Evolutionary conservation across 1,140 invertebrate genomes (phyloP).

Genomic region (Papilio aristodemus): DNA sequence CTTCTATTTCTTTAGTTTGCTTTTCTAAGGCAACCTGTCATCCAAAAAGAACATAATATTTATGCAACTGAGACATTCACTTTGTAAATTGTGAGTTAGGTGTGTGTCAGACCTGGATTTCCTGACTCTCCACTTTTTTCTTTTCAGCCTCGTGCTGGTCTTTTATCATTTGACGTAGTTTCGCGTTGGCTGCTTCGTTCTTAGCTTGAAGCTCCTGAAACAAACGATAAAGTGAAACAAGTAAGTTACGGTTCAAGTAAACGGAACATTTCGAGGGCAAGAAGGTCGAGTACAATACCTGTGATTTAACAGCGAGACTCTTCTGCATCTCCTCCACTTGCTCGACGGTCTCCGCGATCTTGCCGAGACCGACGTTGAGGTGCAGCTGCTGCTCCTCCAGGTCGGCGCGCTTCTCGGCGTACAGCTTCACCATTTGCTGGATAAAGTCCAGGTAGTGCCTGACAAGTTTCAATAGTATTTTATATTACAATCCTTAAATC

Average conservation of each 20-base stretch:
- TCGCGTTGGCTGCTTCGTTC: conserved; percentile 98
- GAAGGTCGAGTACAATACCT: conserved; percentile 76
- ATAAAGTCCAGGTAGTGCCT: conserved; percentile 99
- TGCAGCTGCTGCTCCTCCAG: conserved; percentile 99
- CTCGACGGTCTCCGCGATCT: conserved; percentile 99
- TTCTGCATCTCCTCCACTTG: conserved; percentile 99
- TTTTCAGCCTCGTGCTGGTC: conserved; percentile 99
- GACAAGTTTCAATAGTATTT: conserved; percentile 40
- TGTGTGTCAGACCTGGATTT: conserved; percentile 89
- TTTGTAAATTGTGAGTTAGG: no score
- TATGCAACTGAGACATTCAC: no score
- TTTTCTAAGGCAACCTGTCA: conserved; percentile 84
- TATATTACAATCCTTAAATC: no score
- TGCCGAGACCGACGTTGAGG: conserved; percentile 98
- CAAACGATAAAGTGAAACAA: no score
- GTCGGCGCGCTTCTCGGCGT: conserved; percentile 98
- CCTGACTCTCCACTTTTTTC: conserved; percentile 98
- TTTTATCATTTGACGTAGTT: conserved; percentile 99
- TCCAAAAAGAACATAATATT: conserved; percentile 25
- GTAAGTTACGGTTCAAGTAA: no score
- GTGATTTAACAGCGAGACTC: conserved; percentile 97
- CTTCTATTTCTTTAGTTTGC: conserved; percentile 95
- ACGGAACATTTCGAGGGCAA: no score
- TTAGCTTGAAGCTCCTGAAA: conserved; percentile 96
- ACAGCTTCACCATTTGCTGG: conserved; percentile 99